phyloP scores from a whole-genome alignment of 2,113 vertebrate genomes.

The Cavia aperea region DNA sequence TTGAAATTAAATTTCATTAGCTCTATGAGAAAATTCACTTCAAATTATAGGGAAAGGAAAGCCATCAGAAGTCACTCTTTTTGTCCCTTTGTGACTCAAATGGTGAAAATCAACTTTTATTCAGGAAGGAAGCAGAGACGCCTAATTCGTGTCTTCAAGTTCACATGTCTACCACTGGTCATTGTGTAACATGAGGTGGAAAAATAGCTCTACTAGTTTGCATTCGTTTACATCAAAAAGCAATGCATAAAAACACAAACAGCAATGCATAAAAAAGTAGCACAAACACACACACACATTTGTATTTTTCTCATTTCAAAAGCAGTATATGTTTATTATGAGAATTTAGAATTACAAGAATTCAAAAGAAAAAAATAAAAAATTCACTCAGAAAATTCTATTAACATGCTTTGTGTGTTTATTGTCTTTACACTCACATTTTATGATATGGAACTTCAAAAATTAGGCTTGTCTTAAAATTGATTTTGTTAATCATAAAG shows the following conservation, averaged over 20 bases:
- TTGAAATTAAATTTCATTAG: not conserved
- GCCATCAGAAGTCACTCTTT: not conserved
- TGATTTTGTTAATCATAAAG: conserved; percentile 24
- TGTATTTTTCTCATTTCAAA: conserved; percentile 27
- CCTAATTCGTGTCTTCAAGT: not conserved
- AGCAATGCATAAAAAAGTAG: not conserved
- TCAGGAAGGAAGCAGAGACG: not conserved
- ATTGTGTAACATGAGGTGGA: not conserved
- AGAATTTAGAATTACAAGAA: conserved; percentile 21
- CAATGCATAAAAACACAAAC: not conserved
- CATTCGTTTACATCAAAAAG: conserved; percentile 15
- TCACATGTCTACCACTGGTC: not conserved
- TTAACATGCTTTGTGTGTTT: not conserved
- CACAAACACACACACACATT: not conserved
- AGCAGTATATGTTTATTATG: not conserved
- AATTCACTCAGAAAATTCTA: not conserved
- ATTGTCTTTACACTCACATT: not conserved
- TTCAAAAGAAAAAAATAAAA: conserved; percentile 37
- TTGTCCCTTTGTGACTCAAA: not conserved
- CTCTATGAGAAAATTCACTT: not conserved
- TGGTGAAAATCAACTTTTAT: not conserved
- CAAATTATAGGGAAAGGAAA: not conserved
- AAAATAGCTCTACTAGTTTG: not conserved
- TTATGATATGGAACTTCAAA: conserved; percentile 13
- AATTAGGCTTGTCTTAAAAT: conserved; percentile 15